phyloP scores from a whole-genome alignment of 1,140 invertebrate species.

The Cyphomyrmex costatus region DNA sequence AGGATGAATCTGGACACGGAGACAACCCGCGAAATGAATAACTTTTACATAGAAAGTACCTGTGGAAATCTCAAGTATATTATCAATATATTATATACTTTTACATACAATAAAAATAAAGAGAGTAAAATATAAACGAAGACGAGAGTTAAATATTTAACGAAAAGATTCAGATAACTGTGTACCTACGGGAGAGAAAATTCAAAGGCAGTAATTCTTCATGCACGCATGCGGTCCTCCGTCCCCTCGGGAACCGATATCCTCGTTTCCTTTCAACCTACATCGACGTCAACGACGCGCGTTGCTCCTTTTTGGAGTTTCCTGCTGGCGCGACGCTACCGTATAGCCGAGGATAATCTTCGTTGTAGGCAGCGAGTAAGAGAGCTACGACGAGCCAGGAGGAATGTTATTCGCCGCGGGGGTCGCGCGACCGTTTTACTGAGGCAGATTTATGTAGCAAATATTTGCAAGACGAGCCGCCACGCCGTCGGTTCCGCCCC shows the following conservation, averaged over 20 bases:
- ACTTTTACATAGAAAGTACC: too few relatives aligned
- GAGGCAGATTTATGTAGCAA: slow-evolving; percentile 78
- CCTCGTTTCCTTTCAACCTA: slow-evolving; percentile 63
- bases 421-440: slow-evolving; percentile 64
- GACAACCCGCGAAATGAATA: too few relatives aligned
- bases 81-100: background rate
- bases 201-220: background rate
- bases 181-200: background rate
- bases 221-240: background rate
- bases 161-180: background rate
- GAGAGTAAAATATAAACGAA: background rate
- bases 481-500: slow-evolving; percentile 38
- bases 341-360: slow-evolving; percentile 10
- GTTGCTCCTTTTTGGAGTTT: slow-evolving; percentile 67
- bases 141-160: background rate
- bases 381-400: slow-evolving; percentile 57
- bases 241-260: slow-evolving; percentile 51
- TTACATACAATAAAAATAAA: background rate
- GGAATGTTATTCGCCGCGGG: slow-evolving; percentile 69
- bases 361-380: slow-evolving; percentile 3
- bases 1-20: too few relatives aligned
- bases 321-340: slow-evolving; percentile 32
- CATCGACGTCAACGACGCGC: background rate
- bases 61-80: too few relatives aligned
- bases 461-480: slow-evolving; percentile 79